Evolutionary conservation across 1,140 invertebrate genomes (phyloP).

Genomic region (Solen grandis): DNA sequence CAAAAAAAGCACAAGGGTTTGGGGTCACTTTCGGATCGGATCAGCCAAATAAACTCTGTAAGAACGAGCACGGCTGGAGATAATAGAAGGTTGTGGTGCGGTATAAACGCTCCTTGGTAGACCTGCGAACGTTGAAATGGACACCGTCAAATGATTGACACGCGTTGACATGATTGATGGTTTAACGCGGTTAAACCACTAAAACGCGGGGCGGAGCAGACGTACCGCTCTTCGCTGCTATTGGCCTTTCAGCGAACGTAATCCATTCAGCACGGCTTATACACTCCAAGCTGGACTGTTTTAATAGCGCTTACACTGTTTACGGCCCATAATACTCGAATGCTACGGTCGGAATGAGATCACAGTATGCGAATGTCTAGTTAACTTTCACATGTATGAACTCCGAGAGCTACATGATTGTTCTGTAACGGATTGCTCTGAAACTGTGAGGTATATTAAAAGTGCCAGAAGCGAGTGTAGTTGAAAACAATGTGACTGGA

Average conservation of each 20-base stretch:
- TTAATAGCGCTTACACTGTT: slow-evolving; percentile 55
- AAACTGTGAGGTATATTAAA: not conserved
- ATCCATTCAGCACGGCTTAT: slow-evolving; percentile 14
- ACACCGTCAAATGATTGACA: slow-evolving; percentile 45
- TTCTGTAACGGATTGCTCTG: not conserved
- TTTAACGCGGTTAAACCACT: slow-evolving; percentile 27
- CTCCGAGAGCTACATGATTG: not conserved
- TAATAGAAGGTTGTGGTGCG: slow-evolving; percentile 32
- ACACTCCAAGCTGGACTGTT: slow-evolving; percentile 37
- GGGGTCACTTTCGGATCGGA: slow-evolving; percentile 48
- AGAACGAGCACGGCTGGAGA: no score
- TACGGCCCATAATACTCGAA: slow-evolving; percentile 54
- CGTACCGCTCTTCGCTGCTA: slow-evolving; percentile 8
- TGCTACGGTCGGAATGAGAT: slow-evolving; percentile 47
- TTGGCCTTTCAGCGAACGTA: slow-evolving; percentile 15
- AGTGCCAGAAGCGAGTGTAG: not conserved
- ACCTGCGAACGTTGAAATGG: slow-evolving; percentile 51
- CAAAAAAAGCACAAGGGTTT: slow-evolving; percentile 38
- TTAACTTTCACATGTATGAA: slow-evolving; percentile 10
- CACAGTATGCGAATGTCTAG: slow-evolving; percentile 21
- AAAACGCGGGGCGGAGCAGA: slow-evolving; percentile 45
- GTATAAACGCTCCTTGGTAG: slow-evolving; percentile 30
- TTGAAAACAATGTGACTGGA: not conserved
- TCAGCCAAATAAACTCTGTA: slow-evolving; percentile 43
- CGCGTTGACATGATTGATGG: slow-evolving; percentile 49